These are phyloP conservation scores for Pseudotriccus pelzelni DNA, from an alignment of 2,797 vertebrate species.

Conservation along the genomic window DNA sequence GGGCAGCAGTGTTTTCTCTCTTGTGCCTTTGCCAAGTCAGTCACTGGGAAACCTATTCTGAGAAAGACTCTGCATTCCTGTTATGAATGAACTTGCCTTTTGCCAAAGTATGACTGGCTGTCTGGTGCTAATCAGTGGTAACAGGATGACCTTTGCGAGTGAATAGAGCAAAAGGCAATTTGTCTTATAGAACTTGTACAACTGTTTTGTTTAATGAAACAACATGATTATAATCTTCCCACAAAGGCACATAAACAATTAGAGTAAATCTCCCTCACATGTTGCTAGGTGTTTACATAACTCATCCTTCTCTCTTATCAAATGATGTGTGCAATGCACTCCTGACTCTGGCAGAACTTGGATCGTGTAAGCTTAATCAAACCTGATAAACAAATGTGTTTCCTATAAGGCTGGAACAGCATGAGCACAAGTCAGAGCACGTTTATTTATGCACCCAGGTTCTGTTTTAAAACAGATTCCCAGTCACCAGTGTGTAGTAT, in stretches of 20 bases:
- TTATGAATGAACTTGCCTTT: slow-evolving; percentile 60
- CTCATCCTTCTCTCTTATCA: slow-evolving; percentile 65
- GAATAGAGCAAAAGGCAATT: slow-evolving; percentile 70
- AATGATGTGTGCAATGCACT: slow-evolving; percentile 54
- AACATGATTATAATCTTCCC: slow-evolving; percentile 72
- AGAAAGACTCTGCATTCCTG: slow-evolving; percentile 50
- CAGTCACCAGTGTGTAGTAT: not conserved
- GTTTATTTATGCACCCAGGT: slow-evolving; percentile 11
- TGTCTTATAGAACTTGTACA: slow-evolving; percentile 69
- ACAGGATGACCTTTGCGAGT: slow-evolving; percentile 68
- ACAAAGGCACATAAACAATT: slow-evolving; percentile 65
- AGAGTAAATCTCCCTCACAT: slow-evolving; percentile 70
- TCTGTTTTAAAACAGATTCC: slow-evolving; percentile 29
- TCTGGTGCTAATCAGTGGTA: slow-evolving; percentile 64
- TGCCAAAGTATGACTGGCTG: slow-evolving; percentile 38
- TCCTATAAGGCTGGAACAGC: slow-evolving; percentile 45
- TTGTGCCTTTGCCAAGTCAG: slow-evolving; percentile 56
- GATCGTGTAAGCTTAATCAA: slow-evolving; percentile 31
- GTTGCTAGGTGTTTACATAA: slow-evolving; percentile 67
- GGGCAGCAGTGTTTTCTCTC: slow-evolving; percentile 15
- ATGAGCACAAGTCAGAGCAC: slow-evolving; percentile 10
- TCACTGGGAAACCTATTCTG: slow-evolving; percentile 68
- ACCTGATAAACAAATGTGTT: slow-evolving; percentile 64
- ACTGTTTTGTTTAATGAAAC: slow-evolving; percentile 71
- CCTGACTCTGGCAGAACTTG: slow-evolving; percentile 49